Evolutionary conservation across 1,140 invertebrate species (phyloP).

Genomic region (Eubasilissa regina): DNA sequence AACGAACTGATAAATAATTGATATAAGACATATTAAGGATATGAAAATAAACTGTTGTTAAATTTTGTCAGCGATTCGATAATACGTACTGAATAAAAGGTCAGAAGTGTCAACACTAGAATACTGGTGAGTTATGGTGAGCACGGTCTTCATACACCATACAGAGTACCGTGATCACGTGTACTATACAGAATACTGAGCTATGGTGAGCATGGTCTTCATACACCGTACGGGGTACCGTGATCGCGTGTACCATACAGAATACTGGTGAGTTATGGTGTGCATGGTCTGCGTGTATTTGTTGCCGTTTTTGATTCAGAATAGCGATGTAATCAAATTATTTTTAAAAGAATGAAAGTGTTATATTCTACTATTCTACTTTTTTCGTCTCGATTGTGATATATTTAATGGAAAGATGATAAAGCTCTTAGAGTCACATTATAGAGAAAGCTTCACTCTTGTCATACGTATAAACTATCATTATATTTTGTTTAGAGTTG

Average conservation of each 20-base stretch:
- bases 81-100: conserved; percentile 43
- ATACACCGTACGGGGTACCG: too few relatives aligned
- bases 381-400: conserved; percentile 58
- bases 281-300: conserved; percentile 28
- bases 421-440: conserved; percentile 53
- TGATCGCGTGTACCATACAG: too few relatives aligned
- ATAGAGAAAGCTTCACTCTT: conserved; percentile 49
- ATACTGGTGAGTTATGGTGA: neutral
- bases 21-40: conserved; percentile 65
- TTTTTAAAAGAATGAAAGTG: conserved; percentile 31
- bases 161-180: too few relatives aligned
- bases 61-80: conserved; percentile 49
- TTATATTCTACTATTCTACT: conserved; percentile 33
- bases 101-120: conserved; percentile 26
- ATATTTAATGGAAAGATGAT: conserved; percentile 52
- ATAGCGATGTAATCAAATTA: conserved; percentile 28
- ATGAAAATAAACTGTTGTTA: conserved; percentile 59
- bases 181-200: neutral
- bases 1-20: conserved; percentile 74
- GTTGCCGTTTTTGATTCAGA: conserved; percentile 33
- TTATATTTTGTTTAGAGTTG: conserved; percentile 40
- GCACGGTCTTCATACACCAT: too few relatives aligned
- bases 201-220: conserved; percentile 33
- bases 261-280: conserved; percentile 5
- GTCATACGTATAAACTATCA: conserved; percentile 42